Conservation (phyloP, 2,797 vertebrate species). For the Ceyx erithaca region DNA sequence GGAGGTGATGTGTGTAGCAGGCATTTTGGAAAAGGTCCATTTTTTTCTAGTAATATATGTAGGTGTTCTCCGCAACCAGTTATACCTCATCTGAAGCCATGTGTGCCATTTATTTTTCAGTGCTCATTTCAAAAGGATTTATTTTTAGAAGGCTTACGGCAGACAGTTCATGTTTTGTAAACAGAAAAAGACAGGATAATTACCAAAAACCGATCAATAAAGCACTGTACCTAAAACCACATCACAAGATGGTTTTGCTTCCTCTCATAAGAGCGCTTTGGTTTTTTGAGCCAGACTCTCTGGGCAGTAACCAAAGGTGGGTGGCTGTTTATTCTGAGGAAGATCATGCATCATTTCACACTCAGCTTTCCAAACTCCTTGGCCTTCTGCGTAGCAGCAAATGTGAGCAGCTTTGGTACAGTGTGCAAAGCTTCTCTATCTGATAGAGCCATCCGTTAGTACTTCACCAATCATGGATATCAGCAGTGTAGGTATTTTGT, state of each 20-base stretch:
- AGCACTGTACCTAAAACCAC: conserved; percentile 41
- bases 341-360: conserved; percentile 23
- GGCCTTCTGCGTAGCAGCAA: neutral
- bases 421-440: neutral
- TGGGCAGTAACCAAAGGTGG: conserved; percentile 16
- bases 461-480: neutral
- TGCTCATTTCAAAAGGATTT: conserved; percentile 5
- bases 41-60: neutral
- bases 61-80: neutral
- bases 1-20: neutral
- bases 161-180: conserved; percentile 24
- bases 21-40: neutral
- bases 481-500: neutral
- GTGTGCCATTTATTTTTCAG: neutral
- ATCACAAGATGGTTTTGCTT: conserved; percentile 4
- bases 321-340: conserved; percentile 22
- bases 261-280: conserved; percentile 18
- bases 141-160: conserved; percentile 49
- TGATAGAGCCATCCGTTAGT: neutral
- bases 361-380: conserved; percentile 17
- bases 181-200: conserved; percentile 18
- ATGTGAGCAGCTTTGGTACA: neutral
- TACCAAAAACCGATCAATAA: conserved; percentile 22
- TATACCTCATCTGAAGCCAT: conserved; percentile 7
- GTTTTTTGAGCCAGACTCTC: conserved; percentile 17